Base-by-base conservation (phyloP, 1,140 invertebrate genomes). In the Dinoponera quadriceps region DNA sequence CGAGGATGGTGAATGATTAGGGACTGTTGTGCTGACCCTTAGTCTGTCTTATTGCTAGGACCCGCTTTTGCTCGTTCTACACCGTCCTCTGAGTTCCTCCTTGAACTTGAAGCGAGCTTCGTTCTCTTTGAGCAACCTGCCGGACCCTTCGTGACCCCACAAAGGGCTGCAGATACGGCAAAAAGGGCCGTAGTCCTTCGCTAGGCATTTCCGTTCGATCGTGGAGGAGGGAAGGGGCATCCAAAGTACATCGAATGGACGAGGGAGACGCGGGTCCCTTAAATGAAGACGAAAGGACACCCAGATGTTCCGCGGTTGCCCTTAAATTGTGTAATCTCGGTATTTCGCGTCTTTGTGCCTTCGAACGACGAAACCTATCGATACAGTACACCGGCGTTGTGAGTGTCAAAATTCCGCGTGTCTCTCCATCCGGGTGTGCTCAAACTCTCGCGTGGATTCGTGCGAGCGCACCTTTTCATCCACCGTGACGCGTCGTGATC, bases 281-380 rank as follows among this genome's bases (percentile, higher is more conserved):
- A 85, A 90, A 90, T 88, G 86, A 83, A 89, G 89, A 88, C 82
- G 72, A 82, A 86, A 87, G 83, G 77, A 60, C 49, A 22, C 2
- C 65, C 33, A 27, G 66, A 59, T 54, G 22, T n/a, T n/a, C 48
- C 51, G 11, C 29, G 25, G 14, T 49, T 33, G 7, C 60, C 77
- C 63, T 59, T 65, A 73, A 84, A 80, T 88, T 66, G 62, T 54
- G 69, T 82, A 86, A 86, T 89, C 25, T 84, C 74, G 25, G 63
- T 59, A 57, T 73, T 29, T 71, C 2, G 25, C 27, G 14, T 20
- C 14, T 51, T 65, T 44, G 20, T 51, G 63, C n/a, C 44, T 55
- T 59, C 14, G 3, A 62, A 20, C 9, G 16, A 29, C 3, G 27
- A 25, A 51, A 54, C 48, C 49, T 57, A 54, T 71, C 22, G n/a